Base-by-base conservation (phyloP, 2,113 vertebrate species). In the Todiramphus chloris region DNA sequence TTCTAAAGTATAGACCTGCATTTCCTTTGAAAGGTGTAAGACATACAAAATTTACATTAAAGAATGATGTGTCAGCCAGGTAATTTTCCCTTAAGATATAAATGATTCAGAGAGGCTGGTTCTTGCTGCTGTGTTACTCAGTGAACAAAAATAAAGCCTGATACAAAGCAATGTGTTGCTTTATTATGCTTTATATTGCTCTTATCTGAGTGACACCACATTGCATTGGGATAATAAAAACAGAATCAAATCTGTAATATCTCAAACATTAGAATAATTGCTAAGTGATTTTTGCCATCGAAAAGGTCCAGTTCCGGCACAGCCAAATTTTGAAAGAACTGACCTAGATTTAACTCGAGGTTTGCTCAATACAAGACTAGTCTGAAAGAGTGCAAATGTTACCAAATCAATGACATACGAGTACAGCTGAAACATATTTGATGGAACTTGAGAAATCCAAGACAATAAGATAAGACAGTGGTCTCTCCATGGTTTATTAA, bases 1-100 rank as follows among this genome's bases (percentile, higher is more conserved):
- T 95, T 94, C 53, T 91, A 44, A 94, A 93, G 37, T 78, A 90
- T 66, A 81, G 72, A 21, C 48, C 73, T 90, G 31, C 56, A 58
- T 81, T 92, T 96, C 53, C 33, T 94, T 94, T 94, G n/a, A 44
- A 87, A 91, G 44, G 39, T 83, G 10, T 63, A 66, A 87, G 75
- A 60, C 51, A 64, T 60, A 30, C 51, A 93, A 88, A 94, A 93
- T 87, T 84, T 81, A 10, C 58, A 50, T 78, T 87, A 62, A 95
- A 80, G 70, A 90, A 89, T 75, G 20, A 60, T 84, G 51, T 72
- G 53, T 86, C 83, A 84, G 37, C 15, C 31, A 69, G 37, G 64
- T 93, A 72, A 58, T 92, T 91, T 89, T 73, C 76, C 76, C 56
- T 75, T 64, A 79, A 81, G 73, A 62, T 64, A 16, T 33, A 75